Evolutionary conservation across 2,113 vertebrate species (phyloP).

Genomic region (Coregonus clupeaformis): DNA sequence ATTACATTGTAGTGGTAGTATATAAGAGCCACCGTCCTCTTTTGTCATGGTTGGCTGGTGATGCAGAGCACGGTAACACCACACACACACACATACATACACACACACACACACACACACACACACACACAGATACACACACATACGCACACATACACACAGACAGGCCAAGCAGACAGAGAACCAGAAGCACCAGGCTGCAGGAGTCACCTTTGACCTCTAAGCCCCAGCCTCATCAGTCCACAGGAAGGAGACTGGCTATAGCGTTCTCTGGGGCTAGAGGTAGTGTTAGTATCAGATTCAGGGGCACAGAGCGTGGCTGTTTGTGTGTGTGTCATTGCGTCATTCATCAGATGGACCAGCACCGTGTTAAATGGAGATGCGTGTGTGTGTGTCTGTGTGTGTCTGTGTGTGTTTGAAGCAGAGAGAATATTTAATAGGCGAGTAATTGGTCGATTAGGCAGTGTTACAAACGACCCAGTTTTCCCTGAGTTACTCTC

Average conservation of each 20-base stretch:
- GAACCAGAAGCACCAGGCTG: too few species aligned
- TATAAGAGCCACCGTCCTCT: not conserved
- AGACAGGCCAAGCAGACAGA: not conserved
- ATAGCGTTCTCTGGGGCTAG: not conserved
- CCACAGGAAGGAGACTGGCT: too few species aligned
- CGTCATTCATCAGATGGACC: constrained; percentile 36
- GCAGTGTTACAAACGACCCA: constrained; percentile 63
- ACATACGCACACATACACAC: not conserved
- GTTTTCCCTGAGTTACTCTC: constrained; percentile 17
- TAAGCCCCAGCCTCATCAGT: not conserved
- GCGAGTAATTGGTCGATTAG: constrained; percentile 53
- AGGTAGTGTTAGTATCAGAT: not conserved
- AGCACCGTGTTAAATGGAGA: constrained; percentile 51
- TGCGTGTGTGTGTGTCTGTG: not conserved
- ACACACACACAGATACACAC: not conserved
- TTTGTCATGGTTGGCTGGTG: not conserved
- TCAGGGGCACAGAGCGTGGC: not conserved
- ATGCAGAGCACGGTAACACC: not conserved
- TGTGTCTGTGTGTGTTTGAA: not conserved
- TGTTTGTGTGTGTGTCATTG: not conserved
- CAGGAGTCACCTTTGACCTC: not conserved
- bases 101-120: not conserved
- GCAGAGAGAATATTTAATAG: constrained; percentile 54
- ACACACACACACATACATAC: not conserved
- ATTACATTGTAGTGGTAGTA: not conserved